Percentiles rank a stretch among this genome's conserved stretches.
Evolutionary conservation across 1,140 invertebrate species (phyloP).

Genomic region (Microplitis demolitor): DNA sequence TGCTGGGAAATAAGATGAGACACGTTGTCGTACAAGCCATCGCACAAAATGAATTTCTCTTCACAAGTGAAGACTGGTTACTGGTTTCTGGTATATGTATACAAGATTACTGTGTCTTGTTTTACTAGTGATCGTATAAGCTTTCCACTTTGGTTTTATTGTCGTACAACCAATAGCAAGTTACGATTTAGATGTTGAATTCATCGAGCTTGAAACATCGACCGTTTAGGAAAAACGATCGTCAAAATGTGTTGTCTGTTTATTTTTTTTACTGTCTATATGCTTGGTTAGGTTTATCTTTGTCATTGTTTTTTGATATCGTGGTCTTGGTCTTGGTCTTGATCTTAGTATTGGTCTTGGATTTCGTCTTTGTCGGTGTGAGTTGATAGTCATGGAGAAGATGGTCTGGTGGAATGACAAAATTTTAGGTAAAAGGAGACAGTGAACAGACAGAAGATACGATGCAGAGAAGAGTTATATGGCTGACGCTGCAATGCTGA

Average conservation of each 20-base stretch:
- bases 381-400: background rate
- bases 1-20: background rate
- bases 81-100: too few relatives aligned
- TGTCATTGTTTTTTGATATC: background rate
- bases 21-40: background rate
- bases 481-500: slow-evolving; percentile 40
- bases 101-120: too few relatives aligned
- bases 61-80: background rate
- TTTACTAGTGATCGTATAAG: background rate
- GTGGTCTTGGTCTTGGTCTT: background rate
- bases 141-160: background rate
- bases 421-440: background rate
- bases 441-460: background rate
- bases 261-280: background rate
- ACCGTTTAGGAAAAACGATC: background rate
- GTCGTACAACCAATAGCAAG: background rate
- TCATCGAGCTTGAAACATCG: background rate
- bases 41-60: background rate
- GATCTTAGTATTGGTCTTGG: background rate
- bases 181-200: background rate
- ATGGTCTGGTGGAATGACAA: background rate
- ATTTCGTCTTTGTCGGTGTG: background rate
- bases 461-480: slow-evolving; percentile 8
- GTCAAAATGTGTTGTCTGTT: background rate
- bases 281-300: too few relatives aligned